Conservation (phyloP, 2,113 vertebrate genomes). For the Pimephales promelas region DNA sequence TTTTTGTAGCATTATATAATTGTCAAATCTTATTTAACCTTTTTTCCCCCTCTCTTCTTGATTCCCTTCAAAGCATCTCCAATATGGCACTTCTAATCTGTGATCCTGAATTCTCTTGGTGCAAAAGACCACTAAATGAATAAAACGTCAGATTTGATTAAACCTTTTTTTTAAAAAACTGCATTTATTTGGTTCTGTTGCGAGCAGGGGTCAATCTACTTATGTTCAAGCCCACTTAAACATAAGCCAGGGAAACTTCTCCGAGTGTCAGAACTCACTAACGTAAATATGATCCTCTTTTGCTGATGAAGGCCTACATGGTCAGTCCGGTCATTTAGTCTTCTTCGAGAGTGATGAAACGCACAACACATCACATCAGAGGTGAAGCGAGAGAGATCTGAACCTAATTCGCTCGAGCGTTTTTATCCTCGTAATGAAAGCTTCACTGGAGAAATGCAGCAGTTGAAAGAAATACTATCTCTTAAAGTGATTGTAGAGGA, state of each 20-base stretch:
- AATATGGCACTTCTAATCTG: background rate
- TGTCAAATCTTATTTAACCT: background rate
- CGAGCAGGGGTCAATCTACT: conserved; percentile 77
- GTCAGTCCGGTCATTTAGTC: background rate
- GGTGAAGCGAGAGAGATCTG: background rate
- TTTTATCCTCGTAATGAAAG: conserved; percentile 29
- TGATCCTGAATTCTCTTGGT: background rate
- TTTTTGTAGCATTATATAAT: background rate
- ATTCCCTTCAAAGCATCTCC: background rate
- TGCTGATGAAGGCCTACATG: conserved; percentile 20
- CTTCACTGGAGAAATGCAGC: background rate
- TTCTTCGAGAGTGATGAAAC: background rate
- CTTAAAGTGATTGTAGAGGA: background rate
- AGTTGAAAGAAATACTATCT: conserved; percentile 21
- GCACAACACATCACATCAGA: background rate
- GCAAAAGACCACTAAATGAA: conserved; percentile 56
- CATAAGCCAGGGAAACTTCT: conserved; percentile 51
- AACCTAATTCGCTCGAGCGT: conserved; percentile 11
- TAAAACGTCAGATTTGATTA: conserved; percentile 75
- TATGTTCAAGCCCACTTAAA: conserved; percentile 71
- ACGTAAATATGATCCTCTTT: conserved; percentile 11
- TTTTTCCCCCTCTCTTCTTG: background rate
- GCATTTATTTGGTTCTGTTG: conserved; percentile 67
- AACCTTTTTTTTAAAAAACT: conserved; percentile 61
- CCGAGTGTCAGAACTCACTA: conserved; percentile 44